A percentile compares a stretch with the other conserved stretches of the same genome.
phyloP scores from a whole-genome alignment of 1,140 invertebrate genomes.

The Calephelis virginiensis region DNA sequence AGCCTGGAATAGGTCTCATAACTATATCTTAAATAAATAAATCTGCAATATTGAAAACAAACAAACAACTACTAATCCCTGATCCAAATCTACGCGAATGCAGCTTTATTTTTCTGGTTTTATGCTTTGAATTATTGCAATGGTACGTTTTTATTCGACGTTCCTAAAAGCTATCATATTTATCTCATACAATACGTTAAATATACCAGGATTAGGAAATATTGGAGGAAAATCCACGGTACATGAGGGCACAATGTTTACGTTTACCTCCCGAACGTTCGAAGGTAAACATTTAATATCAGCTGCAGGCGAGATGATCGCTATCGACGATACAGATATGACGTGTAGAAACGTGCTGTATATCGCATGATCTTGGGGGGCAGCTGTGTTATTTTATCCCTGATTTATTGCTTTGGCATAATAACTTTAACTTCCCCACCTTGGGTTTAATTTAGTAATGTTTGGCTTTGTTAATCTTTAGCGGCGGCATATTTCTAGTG shows the following conservation, averaged over 20 bases:
- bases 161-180: slow-evolving; percentile 12
- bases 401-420: neutral
- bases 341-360: neutral
- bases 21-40: neutral
- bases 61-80: slow-evolving; percentile 7
- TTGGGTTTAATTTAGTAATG: no score
- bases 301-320: slow-evolving; percentile 10
- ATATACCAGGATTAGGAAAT: slow-evolving; percentile 13
- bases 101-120: slow-evolving; percentile 3
- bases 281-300: slow-evolving; percentile 22
- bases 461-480: no score
- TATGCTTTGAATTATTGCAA: slow-evolving; percentile 3
- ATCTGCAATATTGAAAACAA: slow-evolving; percentile 1
- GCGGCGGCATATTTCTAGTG: no score
- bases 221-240: slow-evolving; percentile 2
- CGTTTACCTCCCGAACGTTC: slow-evolving; percentile 19
- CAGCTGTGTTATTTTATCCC: slow-evolving; percentile 5
- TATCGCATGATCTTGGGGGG: neutral
- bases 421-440: neutral
- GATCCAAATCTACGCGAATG: neutral
- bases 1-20: neutral
- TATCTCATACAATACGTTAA: slow-evolving; percentile 11
- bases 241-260: slow-evolving; percentile 17
- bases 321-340: slow-evolving; percentile 10
- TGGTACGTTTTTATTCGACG: slow-evolving; percentile 10